Evolutionary conservation across 1,140 invertebrate genomes (phyloP), one percentile per base, ranked within the genome.

Genomic region (Trichomalopsis sarcophagae): DNA sequence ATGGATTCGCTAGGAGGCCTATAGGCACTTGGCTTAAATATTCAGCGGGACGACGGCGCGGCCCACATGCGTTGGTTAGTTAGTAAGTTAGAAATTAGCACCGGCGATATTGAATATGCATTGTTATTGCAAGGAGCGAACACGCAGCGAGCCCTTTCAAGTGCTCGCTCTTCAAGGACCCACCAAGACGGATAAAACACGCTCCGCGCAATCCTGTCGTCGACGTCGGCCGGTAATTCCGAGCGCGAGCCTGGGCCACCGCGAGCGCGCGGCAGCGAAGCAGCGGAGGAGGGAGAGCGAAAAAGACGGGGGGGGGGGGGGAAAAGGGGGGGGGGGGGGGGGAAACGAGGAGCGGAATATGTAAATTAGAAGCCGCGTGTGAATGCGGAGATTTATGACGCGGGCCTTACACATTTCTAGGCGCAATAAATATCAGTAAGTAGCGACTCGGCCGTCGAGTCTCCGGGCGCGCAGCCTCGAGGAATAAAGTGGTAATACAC

Each of bases 341-440:
- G 69, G 73, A 73, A 7, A 75, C 50, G 78, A 27, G 55, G 14
- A 62, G n/a, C 75, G 68, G 91, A 89, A 92, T 92, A 92, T 92
- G 91, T 92, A 92, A 92, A 92, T 92, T 91, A 91, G 91, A 89
- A 91, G 90, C 89, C 89, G 81, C 89, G 90, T 91, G 91, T 92
- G 91, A 92, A 92, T 92, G 90, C 91, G 89, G 89, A 91, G 91
- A 92, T 92, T 92, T 92, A 92, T 91, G 89, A 89, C 77, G 87
- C 77, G 87, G 88, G 84, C 88, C 88, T 86, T 90, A 89, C 91
- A 89, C 89, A 91, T 91, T 92, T 91, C 90, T 91, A 90, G 89
- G 87, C 88, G 90, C 87, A 91, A 92, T 91, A 92, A 92, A 92
- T 92, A 92, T 92, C 90, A 91, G 91, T 91, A 92, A 92, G 91